Evolutionary conservation across 2,113 vertebrate species (phyloP).

Genomic region (Amazona vittata): DNA sequence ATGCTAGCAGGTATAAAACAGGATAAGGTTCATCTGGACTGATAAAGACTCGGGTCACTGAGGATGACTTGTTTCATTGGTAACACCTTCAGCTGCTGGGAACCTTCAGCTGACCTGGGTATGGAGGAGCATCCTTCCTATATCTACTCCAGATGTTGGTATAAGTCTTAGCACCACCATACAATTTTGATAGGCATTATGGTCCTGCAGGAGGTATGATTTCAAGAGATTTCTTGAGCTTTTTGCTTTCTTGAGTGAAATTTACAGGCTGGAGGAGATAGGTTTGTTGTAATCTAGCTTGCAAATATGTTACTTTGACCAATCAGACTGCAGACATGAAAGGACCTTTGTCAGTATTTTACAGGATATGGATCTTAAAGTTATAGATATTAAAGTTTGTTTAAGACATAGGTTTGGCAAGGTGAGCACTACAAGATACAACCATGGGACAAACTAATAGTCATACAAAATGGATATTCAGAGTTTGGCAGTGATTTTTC

Average conservation of each 20-base stretch:
- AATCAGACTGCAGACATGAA: not conserved
- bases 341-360: not conserved
- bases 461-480: not conserved
- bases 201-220: not conserved
- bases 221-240: not conserved
- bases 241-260: not conserved
- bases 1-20: not conserved
- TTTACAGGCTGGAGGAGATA: not conserved
- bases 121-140: not conserved
- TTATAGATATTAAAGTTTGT: not conserved
- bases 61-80: not conserved
- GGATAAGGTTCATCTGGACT: not conserved
- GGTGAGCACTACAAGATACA: not conserved
- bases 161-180: not conserved
- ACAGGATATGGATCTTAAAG: not conserved
- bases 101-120: not conserved
- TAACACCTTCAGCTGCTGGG: not conserved
- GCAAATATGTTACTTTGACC: not conserved
- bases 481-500: not conserved
- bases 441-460: not conserved
- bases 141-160: not conserved
- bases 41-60: not conserved
- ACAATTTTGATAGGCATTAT: not conserved
- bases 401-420: not conserved
- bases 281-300: not conserved